A percentile compares a stretch with the other conserved stretches of the same genome.
Conservation (phyloP, 2,888 invertebrate genomes). For the Chironomus riparius region DNA sequence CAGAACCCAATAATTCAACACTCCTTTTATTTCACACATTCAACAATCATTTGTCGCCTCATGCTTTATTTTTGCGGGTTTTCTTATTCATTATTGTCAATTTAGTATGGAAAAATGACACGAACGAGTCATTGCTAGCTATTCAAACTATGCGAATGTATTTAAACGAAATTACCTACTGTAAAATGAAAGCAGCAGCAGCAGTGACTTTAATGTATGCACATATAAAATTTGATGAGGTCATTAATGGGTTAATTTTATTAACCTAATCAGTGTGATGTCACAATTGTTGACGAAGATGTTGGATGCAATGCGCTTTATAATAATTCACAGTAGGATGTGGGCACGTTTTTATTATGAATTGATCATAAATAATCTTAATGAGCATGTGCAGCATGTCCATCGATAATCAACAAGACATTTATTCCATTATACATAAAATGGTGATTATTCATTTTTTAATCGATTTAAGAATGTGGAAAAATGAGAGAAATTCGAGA, state of each 20-base stretch:
- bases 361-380: not conserved
- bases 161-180: too few relatives aligned
- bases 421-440: not conserved
- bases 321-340: not conserved
- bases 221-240: not conserved
- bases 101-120: too few relatives aligned
- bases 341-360: too few relatives aligned
- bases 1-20: too few relatives aligned
- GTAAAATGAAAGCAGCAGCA: too few relatives aligned
- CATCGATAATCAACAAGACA: not conserved
- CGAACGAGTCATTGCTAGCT: too few relatives aligned
- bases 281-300: not conserved
- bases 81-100: too few relatives aligned
- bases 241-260: slow-evolving; percentile 19
- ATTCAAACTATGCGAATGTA: too few relatives aligned
- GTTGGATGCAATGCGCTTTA: not conserved
- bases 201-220: too few relatives aligned
- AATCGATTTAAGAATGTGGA: too few relatives aligned
- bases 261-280: slow-evolving; percentile 13
- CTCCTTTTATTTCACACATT: not conserved
- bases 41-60: not conserved
- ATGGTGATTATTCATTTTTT: too few relatives aligned
- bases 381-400: not conserved
- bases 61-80: not conserved
- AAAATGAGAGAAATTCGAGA: too few relatives aligned